Conservation (phyloP, 1,140 invertebrate species). For the Doryteuthis pealeii region DNA sequence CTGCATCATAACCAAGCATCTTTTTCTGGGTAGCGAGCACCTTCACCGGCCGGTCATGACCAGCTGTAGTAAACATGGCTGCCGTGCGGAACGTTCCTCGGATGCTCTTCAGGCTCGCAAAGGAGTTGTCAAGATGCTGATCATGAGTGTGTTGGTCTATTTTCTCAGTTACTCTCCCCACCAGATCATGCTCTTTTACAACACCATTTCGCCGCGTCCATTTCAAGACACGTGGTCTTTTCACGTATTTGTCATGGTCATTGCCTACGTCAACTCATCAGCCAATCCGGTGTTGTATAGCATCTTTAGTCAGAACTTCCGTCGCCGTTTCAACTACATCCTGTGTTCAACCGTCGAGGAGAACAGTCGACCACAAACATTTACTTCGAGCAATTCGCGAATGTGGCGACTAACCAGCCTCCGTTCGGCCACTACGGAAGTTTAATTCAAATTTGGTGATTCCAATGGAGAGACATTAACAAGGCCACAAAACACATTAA, state of each 20-base stretch:
- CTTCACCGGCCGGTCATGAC: constrained; percentile 36
- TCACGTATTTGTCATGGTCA: constrained; percentile 55
- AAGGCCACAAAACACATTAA: no score
- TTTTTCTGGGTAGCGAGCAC: constrained; percentile 49
- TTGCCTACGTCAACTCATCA: constrained; percentile 58
- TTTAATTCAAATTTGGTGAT: no score
- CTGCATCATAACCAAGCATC: constrained; percentile 45
- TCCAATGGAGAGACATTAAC: no score
- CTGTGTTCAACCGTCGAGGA: constrained; percentile 25
- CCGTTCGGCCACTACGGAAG: constrained; percentile 2
- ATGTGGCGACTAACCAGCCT: constrained; percentile 31
- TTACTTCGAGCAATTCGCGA: constrained; percentile 26
- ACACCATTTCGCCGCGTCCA: constrained; percentile 42
- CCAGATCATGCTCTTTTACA: constrained; percentile 56
- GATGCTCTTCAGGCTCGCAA: constrained; percentile 52
- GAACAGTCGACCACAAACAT: constrained; percentile 21
- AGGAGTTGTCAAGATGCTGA: constrained; percentile 61
- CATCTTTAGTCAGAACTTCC: constrained; percentile 59
- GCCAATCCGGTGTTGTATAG: constrained; percentile 61
- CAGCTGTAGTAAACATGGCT: constrained; percentile 38
- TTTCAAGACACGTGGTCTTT: constrained; percentile 56
- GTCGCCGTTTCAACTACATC: constrained; percentile 39
- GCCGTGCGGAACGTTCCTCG: constrained; percentile 40
- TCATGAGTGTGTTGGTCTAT: constrained; percentile 57
- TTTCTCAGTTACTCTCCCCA: constrained; percentile 60